Evolutionary conservation across 2,888 invertebrate species (phyloP), one percentile per base, ranked within the genome.

Genomic region (Thymelicus sylvestris): DNA sequence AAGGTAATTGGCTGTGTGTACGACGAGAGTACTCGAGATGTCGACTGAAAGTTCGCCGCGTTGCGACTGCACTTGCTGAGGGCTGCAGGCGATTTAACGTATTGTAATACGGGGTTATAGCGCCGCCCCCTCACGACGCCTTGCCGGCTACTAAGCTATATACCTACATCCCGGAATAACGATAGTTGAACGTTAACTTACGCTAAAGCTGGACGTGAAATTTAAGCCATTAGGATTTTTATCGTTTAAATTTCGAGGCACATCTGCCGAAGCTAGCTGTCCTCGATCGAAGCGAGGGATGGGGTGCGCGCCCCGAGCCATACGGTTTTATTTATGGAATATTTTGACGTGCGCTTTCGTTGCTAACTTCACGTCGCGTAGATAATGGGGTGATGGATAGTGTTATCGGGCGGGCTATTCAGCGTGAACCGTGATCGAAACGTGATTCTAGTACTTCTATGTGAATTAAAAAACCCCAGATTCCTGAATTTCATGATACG

Each of bases 331-430:
- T 93, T 93, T 93, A 92, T 90, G 90, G 88, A 90, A 86, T 92
- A 93, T 92, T 93, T 92, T 93, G 93, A 93, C 93, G 90, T 93
- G 86, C 80, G 79, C 83, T 83, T 81, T 86, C 86, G 91, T 80
- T 83, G 90, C 92, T 86, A 92, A 91, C 93, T 93, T 93, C 93
- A 88, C 81, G 86, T 85, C 86, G 89, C 83, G 79, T 82, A 88
- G 85, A 89, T 92, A 91, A 92, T 91, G 87, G 91, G 89, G 89
- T 92, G 93, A 93, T 92, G 92, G 91, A 92, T 92, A 90, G 90
- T 93, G 92, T 92, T 93, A 92, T 92, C 91, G 92, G 91, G 91
- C 84, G 92, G 91, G 91, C 84, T 88, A 86, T 89, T 89, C 88
- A 86, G 81, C 84, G 89, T 87, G 86, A 86, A 87, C 83, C 81